Conservation (phyloP, 2,888 invertebrate genomes). For the Gandaritis pyraliata region DNA sequence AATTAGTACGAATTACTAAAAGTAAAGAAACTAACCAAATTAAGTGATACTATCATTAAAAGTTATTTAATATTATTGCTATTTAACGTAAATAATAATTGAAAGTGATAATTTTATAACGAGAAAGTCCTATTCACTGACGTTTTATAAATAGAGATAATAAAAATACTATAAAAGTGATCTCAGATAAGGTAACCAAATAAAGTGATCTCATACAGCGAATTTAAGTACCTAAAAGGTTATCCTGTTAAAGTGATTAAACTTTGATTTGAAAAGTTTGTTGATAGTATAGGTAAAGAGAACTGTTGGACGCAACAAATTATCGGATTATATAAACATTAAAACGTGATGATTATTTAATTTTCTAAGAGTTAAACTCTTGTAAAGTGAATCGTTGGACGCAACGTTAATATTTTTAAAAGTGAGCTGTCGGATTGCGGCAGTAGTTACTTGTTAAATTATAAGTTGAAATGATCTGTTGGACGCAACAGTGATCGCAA, state of each 20-base stretch:
- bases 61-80: too few species aligned
- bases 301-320: not conserved
- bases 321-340: too few species aligned
- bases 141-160: not conserved
- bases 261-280: not conserved
- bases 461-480: slow-evolving; percentile 1
- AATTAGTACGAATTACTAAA: too few species aligned
- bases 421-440: not conserved
- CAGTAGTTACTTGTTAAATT: not conserved
- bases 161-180: not conserved
- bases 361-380: too few species aligned
- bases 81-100: too few species aligned
- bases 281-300: not conserved
- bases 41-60: too few species aligned
- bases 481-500: slow-evolving; percentile 1
- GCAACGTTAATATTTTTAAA: not conserved
- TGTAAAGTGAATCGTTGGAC: too few species aligned
- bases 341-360: not conserved
- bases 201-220: not conserved
- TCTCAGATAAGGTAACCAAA: not conserved
- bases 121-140: too few species aligned
- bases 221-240: not conserved
- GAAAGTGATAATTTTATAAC: too few species aligned
- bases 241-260: not conserved
- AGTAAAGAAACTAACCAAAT: too few species aligned